Evolutionary conservation across 2,797 vertebrate genomes (phyloP).

Genomic region (Protosalanx chinensis): DNA sequence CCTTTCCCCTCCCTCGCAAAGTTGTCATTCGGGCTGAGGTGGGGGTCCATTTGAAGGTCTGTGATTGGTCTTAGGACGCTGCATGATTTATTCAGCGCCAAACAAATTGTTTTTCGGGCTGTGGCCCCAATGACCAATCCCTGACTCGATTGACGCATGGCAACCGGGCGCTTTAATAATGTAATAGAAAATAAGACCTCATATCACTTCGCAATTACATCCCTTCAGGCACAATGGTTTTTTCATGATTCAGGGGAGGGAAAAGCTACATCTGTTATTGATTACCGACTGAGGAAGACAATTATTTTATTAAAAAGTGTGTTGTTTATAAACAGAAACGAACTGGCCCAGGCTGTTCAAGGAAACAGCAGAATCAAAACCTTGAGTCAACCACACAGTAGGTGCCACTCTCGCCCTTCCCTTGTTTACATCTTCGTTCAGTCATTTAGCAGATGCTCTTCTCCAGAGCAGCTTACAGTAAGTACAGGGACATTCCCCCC

Average conservation of each 20-base stretch:
- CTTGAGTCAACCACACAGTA: not conserved
- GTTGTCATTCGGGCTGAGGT: constrained; percentile 36
- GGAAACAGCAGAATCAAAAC: not conserved
- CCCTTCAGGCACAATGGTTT: not conserved
- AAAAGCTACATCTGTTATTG: constrained; percentile 1
- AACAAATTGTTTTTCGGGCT: constrained; percentile 8
- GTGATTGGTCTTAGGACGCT: constrained; percentile 22
- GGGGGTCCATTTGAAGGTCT: not conserved
- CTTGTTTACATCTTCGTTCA: not conserved
- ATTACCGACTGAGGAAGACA: constrained; percentile 1
- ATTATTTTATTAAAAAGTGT: not conserved
- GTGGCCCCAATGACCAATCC: constrained; percentile 35
- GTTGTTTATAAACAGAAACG: not conserved
- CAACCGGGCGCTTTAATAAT: constrained; percentile 31
- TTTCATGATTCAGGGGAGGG: not conserved
- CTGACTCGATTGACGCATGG: constrained; percentile 15
- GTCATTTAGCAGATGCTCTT: too few relatives aligned
- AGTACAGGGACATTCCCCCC: too few relatives aligned
- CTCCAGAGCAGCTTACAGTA: too few relatives aligned
- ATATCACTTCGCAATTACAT: constrained; percentile 19
- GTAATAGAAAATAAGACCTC: constrained; percentile 22
- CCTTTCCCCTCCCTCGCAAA: not conserved
- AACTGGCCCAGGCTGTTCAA: too few relatives aligned
- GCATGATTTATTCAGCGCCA: constrained; percentile 36
- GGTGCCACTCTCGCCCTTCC: too few relatives aligned